phyloP scores from a whole-genome alignment of 2,888 invertebrate genomes.

The Octonoba sinensis region DNA sequence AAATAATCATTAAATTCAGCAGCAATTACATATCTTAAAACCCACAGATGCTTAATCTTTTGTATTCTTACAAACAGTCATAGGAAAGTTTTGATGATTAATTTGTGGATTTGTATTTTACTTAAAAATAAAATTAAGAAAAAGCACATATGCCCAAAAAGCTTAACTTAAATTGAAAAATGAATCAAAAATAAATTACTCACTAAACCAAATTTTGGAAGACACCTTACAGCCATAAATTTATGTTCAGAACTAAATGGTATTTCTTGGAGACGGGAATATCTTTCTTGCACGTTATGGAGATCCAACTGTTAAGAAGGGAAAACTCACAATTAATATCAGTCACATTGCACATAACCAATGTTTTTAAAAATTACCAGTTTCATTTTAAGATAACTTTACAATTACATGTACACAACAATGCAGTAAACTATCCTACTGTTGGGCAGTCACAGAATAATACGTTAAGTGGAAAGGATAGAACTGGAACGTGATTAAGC shows the following conservation, averaged over 20 bases:
- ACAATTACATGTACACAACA: neutral
- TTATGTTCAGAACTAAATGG: slow-evolving; percentile 98
- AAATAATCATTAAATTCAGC: no score
- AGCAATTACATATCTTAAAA: no score
- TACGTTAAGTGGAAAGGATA: no score
- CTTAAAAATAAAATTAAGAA: no score
- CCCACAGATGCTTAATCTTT: no score
- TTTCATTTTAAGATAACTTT: neutral
- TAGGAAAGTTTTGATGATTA: no score
- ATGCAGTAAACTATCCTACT: neutral
- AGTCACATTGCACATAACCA: no score
- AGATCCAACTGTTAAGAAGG: slow-evolving; percentile 79
- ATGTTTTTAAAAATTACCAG: neutral
- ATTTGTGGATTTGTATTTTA: no score
- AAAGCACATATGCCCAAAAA: no score
- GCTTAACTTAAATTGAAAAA: no score
- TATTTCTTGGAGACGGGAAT: slow-evolving; percentile 87
- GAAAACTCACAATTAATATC: neutral
- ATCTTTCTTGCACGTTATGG: slow-evolving; percentile 84
- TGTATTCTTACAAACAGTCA: no score
- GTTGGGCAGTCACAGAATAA: neutral
- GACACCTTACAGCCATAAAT: slow-evolving; percentile 97
- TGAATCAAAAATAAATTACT: neutral
- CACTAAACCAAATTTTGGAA: slow-evolving; percentile 74
- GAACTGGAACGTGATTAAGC: no score